Conservation (phyloP, 2,113 vertebrate genomes). For the Psephotus haematonotus region DNA sequence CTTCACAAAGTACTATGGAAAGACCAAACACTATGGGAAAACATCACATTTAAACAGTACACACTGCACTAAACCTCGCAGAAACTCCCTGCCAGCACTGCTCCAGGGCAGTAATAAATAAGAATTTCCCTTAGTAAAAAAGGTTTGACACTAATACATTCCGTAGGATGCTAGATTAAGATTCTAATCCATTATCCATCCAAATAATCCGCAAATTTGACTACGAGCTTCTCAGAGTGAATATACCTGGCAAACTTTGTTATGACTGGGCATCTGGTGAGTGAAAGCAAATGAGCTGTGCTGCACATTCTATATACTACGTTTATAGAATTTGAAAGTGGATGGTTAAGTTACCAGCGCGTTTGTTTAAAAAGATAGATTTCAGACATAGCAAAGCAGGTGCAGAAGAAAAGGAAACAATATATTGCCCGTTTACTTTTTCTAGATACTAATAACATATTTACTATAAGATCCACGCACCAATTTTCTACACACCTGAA, state of each 20-base stretch:
- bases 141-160: not conserved
- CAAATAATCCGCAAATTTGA: not conserved
- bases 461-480: slow-evolving; percentile 38
- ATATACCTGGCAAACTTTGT: not conserved
- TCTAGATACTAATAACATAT: slow-evolving; percentile 32
- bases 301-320: not conserved
- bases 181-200: not conserved
- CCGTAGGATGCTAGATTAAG: not conserved
- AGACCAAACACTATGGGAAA: not conserved
- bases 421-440: not conserved
- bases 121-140: not conserved
- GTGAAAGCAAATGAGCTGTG: slow-evolving; percentile 44
- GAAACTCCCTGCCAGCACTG: not conserved
- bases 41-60: not conserved
- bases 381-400: slow-evolving; percentile 45
- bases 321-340: not conserved
- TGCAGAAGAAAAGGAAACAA: slow-evolving; percentile 56
- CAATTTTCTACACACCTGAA: slow-evolving; percentile 80
- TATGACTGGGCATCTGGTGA: not conserved
- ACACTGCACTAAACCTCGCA: not conserved
- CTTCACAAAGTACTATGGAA: not conserved
- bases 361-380: not conserved
- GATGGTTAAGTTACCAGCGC: not conserved
- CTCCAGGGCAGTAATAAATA: not conserved
- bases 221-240: not conserved